Conservation (phyloP, 2,797 vertebrate species). For the Ficedula albicollis region DNA sequence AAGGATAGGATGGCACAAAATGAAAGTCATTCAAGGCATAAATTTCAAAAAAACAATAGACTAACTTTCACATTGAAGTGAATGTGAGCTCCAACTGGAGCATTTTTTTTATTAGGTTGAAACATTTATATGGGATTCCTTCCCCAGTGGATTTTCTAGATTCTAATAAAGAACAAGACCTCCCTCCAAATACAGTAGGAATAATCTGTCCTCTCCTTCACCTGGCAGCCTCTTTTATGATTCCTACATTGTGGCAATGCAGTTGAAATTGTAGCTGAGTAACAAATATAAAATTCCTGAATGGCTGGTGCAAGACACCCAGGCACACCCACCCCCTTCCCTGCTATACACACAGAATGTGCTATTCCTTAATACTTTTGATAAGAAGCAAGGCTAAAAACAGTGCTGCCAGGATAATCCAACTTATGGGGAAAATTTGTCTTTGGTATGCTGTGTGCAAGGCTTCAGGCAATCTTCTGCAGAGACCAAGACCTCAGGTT, state of each 20-base stretch:
- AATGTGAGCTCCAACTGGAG: not conserved
- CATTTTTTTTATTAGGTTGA: not conserved
- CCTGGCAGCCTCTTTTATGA: not conserved
- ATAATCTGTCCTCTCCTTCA: not conserved
- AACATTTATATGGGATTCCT: not conserved
- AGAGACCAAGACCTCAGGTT: not conserved
- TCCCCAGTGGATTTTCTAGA: not conserved
- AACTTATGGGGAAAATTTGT: not conserved
- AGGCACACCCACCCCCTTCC: not conserved
- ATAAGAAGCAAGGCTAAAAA: not conserved
- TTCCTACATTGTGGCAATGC: not conserved
- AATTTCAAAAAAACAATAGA: not conserved
- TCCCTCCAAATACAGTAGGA: not conserved
- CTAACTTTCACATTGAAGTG: slow-evolving; percentile 18
- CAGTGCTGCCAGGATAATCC: not conserved
- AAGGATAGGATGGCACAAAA: not conserved
- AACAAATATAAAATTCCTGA: not conserved
- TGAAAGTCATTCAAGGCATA: not conserved
- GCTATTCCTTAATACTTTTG: not conserved
- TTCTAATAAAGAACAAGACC: not conserved
- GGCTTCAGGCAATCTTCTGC: not conserved
- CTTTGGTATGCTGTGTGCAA: not conserved
- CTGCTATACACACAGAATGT: not conserved
- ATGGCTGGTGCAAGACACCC: not conserved
- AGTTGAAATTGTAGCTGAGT: not conserved